Evolutionary conservation across 2,797 vertebrate species (phyloP).

Genomic region (Alauda arvensis): DNA sequence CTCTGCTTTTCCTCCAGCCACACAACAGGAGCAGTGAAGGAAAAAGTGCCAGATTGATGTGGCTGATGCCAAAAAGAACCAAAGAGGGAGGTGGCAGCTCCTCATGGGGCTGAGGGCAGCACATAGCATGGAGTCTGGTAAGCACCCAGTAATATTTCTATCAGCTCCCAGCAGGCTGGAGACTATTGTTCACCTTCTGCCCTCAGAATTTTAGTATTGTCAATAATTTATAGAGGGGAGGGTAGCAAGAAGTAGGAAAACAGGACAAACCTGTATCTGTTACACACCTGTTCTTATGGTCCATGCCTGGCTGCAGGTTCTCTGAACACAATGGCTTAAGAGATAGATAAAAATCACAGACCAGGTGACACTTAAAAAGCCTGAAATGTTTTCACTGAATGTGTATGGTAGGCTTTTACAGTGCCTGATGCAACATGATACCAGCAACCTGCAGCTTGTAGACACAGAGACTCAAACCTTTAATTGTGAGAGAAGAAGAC

Average conservation of each 20-base stretch:
- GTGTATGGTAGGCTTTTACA: neutral
- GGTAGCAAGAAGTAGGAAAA: constrained; percentile 29
- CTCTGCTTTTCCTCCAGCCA: neutral
- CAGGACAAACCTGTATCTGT: constrained; percentile 55
- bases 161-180: neutral
- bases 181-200: neutral
- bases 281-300: neutral
- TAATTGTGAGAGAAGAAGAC: neutral
- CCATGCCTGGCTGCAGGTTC: neutral
- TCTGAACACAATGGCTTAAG: neutral
- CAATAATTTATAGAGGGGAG: neutral
- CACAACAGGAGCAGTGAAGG: neutral
- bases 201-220: neutral
- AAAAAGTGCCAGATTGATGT: neutral
- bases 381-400: neutral
- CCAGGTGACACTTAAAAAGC: neutral
- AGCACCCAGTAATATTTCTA: neutral
- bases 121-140: neutral
- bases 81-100: neutral
- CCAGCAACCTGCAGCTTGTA: neutral
- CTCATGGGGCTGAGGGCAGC: neutral
- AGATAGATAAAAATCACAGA: constrained; percentile 34
- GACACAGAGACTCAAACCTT: neutral
- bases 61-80: neutral
- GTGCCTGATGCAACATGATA: neutral